Base-by-base conservation (phyloP, 2,113 vertebrate genomes). In the Nothoprocta pentlandii region DNA sequence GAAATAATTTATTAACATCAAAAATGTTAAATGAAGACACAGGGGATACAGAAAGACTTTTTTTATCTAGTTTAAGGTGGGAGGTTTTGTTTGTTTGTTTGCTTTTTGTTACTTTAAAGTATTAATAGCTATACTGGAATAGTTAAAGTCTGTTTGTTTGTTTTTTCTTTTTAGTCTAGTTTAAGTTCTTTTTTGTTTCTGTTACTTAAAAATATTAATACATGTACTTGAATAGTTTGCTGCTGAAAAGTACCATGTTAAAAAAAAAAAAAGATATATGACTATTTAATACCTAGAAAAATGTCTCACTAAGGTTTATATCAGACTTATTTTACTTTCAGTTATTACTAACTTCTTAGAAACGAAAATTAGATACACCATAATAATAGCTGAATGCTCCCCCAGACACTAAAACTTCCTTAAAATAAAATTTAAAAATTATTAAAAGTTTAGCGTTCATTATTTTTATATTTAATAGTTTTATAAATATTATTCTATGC, bases 1-100 rank as follows among this genome's bases (percentile, higher is more conserved):
- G 81, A 93, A 97, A 97, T 96, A 95, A 97, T 97, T 92, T 97
- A 97, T 97, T 98, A 97, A 92, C 94, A 96, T 89, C 51, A 82
- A 86, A 73, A 94, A 92, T 93, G 97, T 96, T 97, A 97, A 96
- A 94, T 87, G 80, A 96, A 97, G 96, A 93, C 64, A 96, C 41
- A 88, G 36, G 68, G 51, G 41, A 25, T 80, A 95, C 62, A 46
- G 59, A 91, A 96, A 94, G 71, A 34, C 30, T 67, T 49, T 59
- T 81, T 91, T 42, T 67, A 30, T 92, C 51, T 74, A 49, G 11
- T 67, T 94, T 92, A 93, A 87, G 49, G 16, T 19, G 36, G 39
- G 36, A 39, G 36, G 36, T 39, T 39, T 39, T 39, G 36, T 39
- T 39, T 39, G 36, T 39, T 39, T 39, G 36, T 44, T 44, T 44